A percentile compares a stretch with the other conserved stretches of the same genome.
These are phyloP conservation scores for Diadumene lineata DNA, from an alignment of 92 coral and sea anemone genomes.

Conservation along the genomic window DNA sequence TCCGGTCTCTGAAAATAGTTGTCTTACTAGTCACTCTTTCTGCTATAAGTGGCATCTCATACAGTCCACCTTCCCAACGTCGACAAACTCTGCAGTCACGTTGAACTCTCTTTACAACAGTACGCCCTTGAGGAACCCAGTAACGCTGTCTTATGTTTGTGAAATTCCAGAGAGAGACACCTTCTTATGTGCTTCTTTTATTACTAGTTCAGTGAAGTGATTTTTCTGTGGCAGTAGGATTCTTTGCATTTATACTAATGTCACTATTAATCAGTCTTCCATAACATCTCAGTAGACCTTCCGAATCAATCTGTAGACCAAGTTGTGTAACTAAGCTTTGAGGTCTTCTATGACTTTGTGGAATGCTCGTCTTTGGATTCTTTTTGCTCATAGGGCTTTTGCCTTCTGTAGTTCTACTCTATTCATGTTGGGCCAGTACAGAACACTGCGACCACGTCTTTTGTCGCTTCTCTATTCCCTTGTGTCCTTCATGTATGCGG, in stretches of 20 bases:
- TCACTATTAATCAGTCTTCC: conserved; percentile 40
- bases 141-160: conserved; percentile 38
- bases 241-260: conserved; percentile 12
- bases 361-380: conserved; percentile 3
- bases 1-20: conserved; percentile 40
- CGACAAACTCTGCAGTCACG: conserved; percentile 34
- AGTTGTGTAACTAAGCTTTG: conserved; percentile 35
- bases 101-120: conserved; percentile 40
- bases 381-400: conserved; percentile 6
- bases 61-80: conserved; percentile 46
- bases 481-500: too few species aligned
- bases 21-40: conserved; percentile 46
- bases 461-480: too few species aligned
- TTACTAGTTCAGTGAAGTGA: conserved; percentile 28
- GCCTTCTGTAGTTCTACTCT: conserved; percentile 6
- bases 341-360: neutral
- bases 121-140: conserved; percentile 53
- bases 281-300: conserved; percentile 25
- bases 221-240: conserved; percentile 36
- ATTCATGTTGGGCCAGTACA: too few species aligned
- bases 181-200: conserved; percentile 32
- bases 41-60: conserved; percentile 33
- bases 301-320: conserved; percentile 33
- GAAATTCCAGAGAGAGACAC: conserved; percentile 39
- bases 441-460: too few species aligned